Evolutionary conservation across 2,797 vertebrate genomes (phyloP).

Genomic region (Danio kyathit): DNA sequence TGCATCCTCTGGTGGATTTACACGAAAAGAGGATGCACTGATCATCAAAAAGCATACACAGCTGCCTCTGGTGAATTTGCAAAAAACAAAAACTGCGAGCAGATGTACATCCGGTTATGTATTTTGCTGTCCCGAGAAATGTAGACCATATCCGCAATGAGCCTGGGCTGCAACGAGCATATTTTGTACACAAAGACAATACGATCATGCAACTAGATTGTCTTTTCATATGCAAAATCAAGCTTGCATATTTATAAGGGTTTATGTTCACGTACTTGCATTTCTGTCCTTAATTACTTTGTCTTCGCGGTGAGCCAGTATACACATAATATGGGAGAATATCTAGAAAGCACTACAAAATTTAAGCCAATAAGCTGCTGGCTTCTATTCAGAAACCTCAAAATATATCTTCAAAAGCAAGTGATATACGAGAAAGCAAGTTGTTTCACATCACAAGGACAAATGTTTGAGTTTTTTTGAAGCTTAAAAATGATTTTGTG

Average conservation of each 20-base stretch:
- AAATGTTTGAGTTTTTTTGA: slow-evolving; percentile 51
- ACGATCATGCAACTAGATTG: neutral
- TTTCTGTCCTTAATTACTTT: slow-evolving; percentile 55
- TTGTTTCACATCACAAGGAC: neutral
- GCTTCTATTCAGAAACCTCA: slow-evolving; percentile 56
- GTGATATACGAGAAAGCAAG: slow-evolving; percentile 19
- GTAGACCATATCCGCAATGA: too few relatives aligned
- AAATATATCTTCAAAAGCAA: slow-evolving; percentile 44
- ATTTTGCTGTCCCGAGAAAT: too few relatives aligned
- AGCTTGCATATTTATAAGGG: neutral
- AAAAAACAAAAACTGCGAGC: too few relatives aligned
- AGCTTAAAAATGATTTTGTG: slow-evolving; percentile 26
- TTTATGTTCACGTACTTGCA: slow-evolving; percentile 7
- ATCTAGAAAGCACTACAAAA: slow-evolving; percentile 60
- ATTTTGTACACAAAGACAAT: too few relatives aligned
- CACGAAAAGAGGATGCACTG: too few relatives aligned
- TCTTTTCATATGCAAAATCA: neutral
- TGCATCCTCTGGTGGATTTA: too few relatives aligned
- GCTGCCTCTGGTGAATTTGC: too few relatives aligned
- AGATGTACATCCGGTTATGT: too few relatives aligned
- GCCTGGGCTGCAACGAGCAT: too few relatives aligned
- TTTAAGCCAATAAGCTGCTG: slow-evolving; percentile 60
- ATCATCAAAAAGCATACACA: too few relatives aligned
- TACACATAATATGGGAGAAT: slow-evolving; percentile 44
- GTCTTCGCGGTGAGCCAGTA: slow-evolving; percentile 57